Evolutionary conservation across 2,797 vertebrate species (phyloP).

Genomic region (Nothura maculosa): DNA sequence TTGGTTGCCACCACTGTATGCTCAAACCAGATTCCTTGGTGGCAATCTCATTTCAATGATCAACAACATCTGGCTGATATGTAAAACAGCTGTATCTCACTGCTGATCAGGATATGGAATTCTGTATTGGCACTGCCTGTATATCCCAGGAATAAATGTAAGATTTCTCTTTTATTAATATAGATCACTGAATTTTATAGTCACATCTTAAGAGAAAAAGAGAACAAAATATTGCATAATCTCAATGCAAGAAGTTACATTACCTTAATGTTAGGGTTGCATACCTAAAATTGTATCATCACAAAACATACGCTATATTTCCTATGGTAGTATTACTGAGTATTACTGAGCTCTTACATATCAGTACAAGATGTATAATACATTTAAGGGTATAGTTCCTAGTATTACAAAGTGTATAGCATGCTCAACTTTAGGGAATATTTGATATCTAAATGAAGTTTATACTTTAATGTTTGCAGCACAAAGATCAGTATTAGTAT

Average conservation of each 20-base stretch:
- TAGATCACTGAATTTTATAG: neutral
- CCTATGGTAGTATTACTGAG: neutral
- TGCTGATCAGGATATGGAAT: neutral
- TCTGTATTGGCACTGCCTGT: neutral
- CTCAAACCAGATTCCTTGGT: neutral
- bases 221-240: neutral
- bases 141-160: neutral
- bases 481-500: neutral
- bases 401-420: neutral
- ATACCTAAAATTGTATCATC: neutral
- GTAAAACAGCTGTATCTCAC: neutral
- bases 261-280: neutral
- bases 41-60: neutral
- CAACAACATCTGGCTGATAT: neutral
- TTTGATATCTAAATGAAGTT: neutral
- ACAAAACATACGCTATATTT: neutral
- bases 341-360: neutral
- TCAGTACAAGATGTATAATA: neutral
- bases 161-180: neutral
- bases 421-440: neutral
- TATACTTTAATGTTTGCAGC: neutral
- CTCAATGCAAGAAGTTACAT: neutral
- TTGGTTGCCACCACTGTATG: neutral
- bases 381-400: neutral
- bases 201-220: neutral